Base-by-base conservation (phyloP, 2,113 vertebrate genomes). In the Myotis lucifugus region DNA sequence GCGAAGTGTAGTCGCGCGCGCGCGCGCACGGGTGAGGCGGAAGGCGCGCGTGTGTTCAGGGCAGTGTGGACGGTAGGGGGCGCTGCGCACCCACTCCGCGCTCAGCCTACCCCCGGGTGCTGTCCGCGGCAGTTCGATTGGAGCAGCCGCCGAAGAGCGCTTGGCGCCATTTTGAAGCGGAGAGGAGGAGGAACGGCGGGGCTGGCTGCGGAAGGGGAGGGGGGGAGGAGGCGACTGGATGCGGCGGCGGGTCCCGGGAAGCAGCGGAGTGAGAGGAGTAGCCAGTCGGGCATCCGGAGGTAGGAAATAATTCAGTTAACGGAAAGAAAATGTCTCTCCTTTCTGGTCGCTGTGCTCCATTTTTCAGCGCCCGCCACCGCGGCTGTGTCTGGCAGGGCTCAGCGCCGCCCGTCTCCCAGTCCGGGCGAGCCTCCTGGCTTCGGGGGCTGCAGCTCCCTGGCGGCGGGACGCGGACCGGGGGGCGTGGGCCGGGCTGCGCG, bases 91-190 rank as follows among this genome's bases (percentile, higher is more conserved):
- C 96, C 93, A 81, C 93, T 95, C 91, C 91, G 96, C 92, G 94
- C 82, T 84, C 46, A 9, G 97, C 85, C 91, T 82, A 94, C 96
- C 95, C 92, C 81, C 73, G 87, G 92, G 81, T 90, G 97, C 95
- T 23, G 96, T 93, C 97, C 76, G 96, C 98, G 97, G 97, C 97
- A 98, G 97, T 98, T 98, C 97, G 96, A 98, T 98, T 98, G 98
- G 98, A 98, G 98, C 98, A 97, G 98, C 97, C 88, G 90, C 96
- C 98, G 93, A 98, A 97, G 98, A 98, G 98, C 98, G 98, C 99
- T 99, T 99, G 99, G 99, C 99, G 99, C 99, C 99, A 99, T 99
- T 99, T 99, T 99, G 99, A 99, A 99, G 99, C 99, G 98, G 97
- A 97, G 97, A 97, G 97, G 97, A 96, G 97, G 97, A 97, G 97